Conservation (phyloP, 2,797 vertebrate genomes). For the Galaxias olidus region DNA sequence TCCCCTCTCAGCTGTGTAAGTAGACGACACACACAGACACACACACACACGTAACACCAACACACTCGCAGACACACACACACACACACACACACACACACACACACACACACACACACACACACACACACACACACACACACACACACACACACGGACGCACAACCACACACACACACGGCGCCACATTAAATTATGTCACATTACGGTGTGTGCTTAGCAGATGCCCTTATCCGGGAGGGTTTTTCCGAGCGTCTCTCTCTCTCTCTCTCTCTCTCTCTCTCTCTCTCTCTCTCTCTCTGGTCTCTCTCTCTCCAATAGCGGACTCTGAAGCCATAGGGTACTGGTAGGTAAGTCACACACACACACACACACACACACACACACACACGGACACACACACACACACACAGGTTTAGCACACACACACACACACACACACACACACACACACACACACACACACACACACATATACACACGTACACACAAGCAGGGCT, state of each 20-base stretch:
- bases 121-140: slow-evolving; percentile 6
- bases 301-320: too few relatives aligned
- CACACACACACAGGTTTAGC: too few relatives aligned
- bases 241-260: slow-evolving; percentile 20
- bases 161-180: neutral
- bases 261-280: too few relatives aligned
- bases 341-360: too few relatives aligned
- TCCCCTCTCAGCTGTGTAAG: slow-evolving; percentile 1
- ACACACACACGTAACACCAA: slow-evolving; percentile 10
- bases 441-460: too few relatives aligned
- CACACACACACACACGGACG: slow-evolving; percentile 7
- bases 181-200: slow-evolving; percentile 46
- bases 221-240: slow-evolving; percentile 33
- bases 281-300: too few relatives aligned
- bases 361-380: too few relatives aligned
- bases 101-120: slow-evolving; percentile 5
- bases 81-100: slow-evolving; percentile 11
- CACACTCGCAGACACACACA: neutral
- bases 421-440: too few relatives aligned
- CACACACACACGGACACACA: too few relatives aligned
- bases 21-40: slow-evolving; percentile 8
- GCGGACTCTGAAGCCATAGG: too few relatives aligned
- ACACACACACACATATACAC: too few relatives aligned
- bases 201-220: slow-evolving; percentile 45
- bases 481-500: too few relatives aligned